Conservation (phyloP, 2,113 vertebrate genomes). For the Cryptomyrus ogoouensis region DNA sequence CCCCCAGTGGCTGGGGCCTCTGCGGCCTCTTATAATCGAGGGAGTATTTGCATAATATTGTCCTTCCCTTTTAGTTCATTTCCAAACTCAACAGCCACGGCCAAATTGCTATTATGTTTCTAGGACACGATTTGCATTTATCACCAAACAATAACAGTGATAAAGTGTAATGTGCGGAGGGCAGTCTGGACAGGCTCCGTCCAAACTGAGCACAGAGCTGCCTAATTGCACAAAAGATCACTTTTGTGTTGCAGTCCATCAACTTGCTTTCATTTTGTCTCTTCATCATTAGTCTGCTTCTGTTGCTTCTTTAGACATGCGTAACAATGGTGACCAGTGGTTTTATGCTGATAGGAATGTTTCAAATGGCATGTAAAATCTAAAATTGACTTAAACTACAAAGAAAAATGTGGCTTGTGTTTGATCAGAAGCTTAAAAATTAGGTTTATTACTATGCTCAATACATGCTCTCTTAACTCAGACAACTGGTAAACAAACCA, state of each 20-base stretch:
- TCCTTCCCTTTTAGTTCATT: conserved; percentile 14
- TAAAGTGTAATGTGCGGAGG: not conserved
- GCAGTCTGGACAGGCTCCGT: not conserved
- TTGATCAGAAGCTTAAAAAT: not conserved
- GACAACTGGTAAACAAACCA: not conserved
- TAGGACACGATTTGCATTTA: conserved; percentile 15
- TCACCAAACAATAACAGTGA: conserved; percentile 12
- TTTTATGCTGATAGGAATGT: not conserved
- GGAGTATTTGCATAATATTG: conserved; percentile 25
- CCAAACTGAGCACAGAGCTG: not conserved
- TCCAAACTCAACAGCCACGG: not conserved
- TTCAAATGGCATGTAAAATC: not conserved
- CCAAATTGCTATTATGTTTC: conserved; percentile 2
- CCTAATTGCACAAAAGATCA: not conserved
- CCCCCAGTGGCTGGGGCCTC: not conserved
- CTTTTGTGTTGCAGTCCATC: not conserved
- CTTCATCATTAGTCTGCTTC: not conserved
- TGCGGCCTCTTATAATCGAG: not conserved
- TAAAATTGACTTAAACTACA: not conserved
- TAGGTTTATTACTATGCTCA: not conserved
- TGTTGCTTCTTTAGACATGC: not conserved
- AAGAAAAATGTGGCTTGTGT: not conserved
- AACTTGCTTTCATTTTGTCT: not conserved
- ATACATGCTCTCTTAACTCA: not conserved
- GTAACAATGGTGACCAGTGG: not conserved